phyloP scores from a whole-genome alignment of 2,797 vertebrate species.

The Catharus ustulatus region DNA sequence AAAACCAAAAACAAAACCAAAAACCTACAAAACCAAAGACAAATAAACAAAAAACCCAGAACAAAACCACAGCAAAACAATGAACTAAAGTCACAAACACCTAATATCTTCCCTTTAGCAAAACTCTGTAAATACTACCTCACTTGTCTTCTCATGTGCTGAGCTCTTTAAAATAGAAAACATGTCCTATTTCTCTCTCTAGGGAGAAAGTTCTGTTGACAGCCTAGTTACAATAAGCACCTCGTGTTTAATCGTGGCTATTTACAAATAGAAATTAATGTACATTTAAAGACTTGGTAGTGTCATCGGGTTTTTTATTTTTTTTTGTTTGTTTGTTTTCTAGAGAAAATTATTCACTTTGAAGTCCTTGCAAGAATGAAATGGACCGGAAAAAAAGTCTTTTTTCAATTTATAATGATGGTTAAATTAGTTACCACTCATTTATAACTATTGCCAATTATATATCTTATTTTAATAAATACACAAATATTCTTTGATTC shows the following conservation, averaged over 20 bases:
- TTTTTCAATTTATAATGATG: background rate
- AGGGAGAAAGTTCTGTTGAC: background rate
- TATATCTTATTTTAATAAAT: background rate
- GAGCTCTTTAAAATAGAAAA: background rate
- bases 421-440: background rate
- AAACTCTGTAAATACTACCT: background rate
- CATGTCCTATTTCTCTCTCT: background rate
- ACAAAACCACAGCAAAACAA: background rate
- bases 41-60: rapidly evolving
- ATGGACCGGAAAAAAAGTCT: background rate
- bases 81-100: background rate
- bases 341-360: background rate
- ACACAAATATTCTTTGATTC: background rate
- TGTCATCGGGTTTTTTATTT: rapidly evolving
- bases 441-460: background rate
- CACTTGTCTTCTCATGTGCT: background rate
- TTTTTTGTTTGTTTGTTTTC: background rate
- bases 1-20: background rate
- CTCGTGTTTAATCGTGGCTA: background rate
- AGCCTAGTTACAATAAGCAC: background rate
- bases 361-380: background rate
- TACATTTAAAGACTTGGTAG: background rate
- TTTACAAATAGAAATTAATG: background rate
- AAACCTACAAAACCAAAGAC: background rate
- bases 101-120: background rate